Base-by-base conservation (phyloP, 2,797 vertebrate genomes). In the Myotis findleyi region DNA sequence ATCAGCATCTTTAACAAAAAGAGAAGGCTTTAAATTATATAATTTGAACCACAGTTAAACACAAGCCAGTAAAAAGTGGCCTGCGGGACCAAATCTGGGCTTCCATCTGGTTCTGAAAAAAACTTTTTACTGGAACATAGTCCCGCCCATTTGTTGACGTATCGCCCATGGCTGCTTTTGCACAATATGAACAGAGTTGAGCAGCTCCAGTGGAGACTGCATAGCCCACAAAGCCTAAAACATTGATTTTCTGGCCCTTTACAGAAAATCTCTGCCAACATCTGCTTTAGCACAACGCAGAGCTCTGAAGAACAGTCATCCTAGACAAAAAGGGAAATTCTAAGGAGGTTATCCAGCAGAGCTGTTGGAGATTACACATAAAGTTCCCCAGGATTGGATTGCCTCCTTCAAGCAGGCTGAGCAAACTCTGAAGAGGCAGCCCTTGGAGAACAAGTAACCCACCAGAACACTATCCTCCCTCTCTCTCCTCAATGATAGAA, bases 61-160 rank as follows among this genome's bases (percentile, higher is more conserved):
- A 57, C 36, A 47, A 75, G 25, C 49, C 8, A 38, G 75, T 8
- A 55, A 57, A 77, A 85, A 49, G 30, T 27, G 3, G 59, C 79
- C 66, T 92, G 12, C 27, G n/a, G 55, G 66, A n/a, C 3, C 51
- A 90, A 75, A 85, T 66, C 23, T 72, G 49, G 14, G 12, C 27
- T n/a, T 38, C 27, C 16, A 21, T 79, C 23, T 47, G 49, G 66
- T 93, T 91, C 51, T 71, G 16, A 38, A 66, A 95, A 87, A 51
- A 87, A 79, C 49, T 8, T 71, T 91, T 88, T 86, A 81, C 80
- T 21, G 53, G n/a, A 89, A 92, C 41, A 41, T 49, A 87, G 25
- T 5, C 33, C 27, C 2, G 2, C 3, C 27, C 66, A 76, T 64
- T 73, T 95, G 20, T 55, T 91, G 51, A 47, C 30, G 27, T 38